Evolutionary conservation across 23 tunicate genomes (phyloP), one percentile per base, ranked within the genome.

Genomic region (Ciona savignyi): DNA sequence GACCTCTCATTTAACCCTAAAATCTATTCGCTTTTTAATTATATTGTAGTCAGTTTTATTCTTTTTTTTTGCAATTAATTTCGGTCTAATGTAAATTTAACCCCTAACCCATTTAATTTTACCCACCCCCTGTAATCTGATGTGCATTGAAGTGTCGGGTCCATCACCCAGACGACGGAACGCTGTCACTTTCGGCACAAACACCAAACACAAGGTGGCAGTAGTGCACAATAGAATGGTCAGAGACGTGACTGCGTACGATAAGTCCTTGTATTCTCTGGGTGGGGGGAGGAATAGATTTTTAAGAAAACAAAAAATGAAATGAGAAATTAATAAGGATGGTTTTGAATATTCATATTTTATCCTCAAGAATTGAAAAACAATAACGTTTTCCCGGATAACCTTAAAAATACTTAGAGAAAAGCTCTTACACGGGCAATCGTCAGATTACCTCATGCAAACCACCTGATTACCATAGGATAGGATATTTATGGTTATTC

Each of bases 191-290:
- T 76, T 76, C 26, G 80, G 80, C n/a, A 76, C 71, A 26, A 76
- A 76, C 11, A 76, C 80, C 30, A 76, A 65, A 33, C 80, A 65
- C 71, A 76, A 29, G 63, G 67, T 63, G 80, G 80, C 80, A 65
- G 80, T 65, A 65, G 63, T 76, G 72, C 80, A 76, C 2, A 65
- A 3, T 4, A 60, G 68, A 23, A 76, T 76, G 1, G 80, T 24
- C 22, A 76, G 4, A 3, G 80, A 28, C 2, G 80, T 62, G 4
- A 42, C 29, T 0, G 67, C 48, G 65, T 29, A 76, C 21, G 80
- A 62, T 19, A 76, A 33, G 23, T 76, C 69, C 25, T 9, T 9
- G 30, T 76, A 65, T 6, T 33, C 35, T 32, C 80, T 76, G n/a
- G n/a, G n/a, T n/a, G n/a, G n/a, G n/a, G n/a, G n/a, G n/a, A n/a